Conservation (phyloP, 2,797 vertebrate species). For the Fratercula arctica region DNA sequence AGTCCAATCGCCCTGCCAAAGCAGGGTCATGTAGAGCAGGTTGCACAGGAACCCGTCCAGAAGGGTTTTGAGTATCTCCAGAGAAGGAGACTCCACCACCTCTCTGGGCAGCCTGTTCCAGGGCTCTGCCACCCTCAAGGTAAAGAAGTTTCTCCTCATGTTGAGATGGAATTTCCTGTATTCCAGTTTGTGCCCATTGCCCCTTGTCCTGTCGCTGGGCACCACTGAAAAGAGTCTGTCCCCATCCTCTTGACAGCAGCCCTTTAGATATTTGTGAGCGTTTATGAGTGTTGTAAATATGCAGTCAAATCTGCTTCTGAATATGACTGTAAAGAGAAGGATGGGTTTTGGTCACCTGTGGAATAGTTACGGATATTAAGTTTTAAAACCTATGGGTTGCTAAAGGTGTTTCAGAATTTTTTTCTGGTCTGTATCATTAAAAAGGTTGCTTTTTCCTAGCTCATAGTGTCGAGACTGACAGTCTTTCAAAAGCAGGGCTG, state of each 20-base stretch:
- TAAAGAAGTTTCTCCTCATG: not conserved
- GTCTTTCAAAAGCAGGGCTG: not conserved
- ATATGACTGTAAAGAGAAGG: not conserved
- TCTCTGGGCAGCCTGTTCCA: not conserved
- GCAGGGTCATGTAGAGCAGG: not conserved
- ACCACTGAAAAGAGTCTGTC: not conserved
- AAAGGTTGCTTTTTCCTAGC: not conserved
- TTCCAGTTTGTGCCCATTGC: not conserved
- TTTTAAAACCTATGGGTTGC: not conserved
- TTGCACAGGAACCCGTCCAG: not conserved
- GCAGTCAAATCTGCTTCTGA: not conserved
- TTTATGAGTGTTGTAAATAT: not conserved
- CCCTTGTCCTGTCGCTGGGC: not conserved
- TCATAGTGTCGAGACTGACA: not conserved
- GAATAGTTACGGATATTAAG: not conserved
- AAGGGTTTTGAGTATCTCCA: not conserved
- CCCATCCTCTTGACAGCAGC: not conserved
- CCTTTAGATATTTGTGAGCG: not conserved
- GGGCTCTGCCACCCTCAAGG: not conserved
- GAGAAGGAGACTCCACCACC: not conserved
- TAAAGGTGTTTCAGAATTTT: not conserved
- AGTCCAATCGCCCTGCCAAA: not conserved
- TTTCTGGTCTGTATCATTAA: not conserved
- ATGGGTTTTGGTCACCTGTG: not conserved
- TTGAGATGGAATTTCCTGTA: not conserved